Conservation (phyloP, 1,140 invertebrate species). For the Zaprionus inermis region DNA sequence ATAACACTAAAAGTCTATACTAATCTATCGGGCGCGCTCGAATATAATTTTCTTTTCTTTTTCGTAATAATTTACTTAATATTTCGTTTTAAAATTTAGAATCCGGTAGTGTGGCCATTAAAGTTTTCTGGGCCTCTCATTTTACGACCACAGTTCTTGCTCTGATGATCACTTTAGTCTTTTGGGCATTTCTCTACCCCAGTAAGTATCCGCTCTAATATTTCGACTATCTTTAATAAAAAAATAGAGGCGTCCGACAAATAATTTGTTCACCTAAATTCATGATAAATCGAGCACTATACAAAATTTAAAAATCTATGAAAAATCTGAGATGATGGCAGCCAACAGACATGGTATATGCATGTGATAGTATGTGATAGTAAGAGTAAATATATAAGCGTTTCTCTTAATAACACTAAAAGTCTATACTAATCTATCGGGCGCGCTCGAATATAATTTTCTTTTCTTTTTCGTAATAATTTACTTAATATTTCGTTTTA, state of each 20-base stretch:
- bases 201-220: slow-evolving; percentile 47
- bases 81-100: slow-evolving; percentile 23
- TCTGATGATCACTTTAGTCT: slow-evolving; percentile 86
- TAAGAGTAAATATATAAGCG: too few relatives aligned
- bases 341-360: too few relatives aligned
- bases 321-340: too few relatives aligned
- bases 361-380: too few relatives aligned
- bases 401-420: too few relatives aligned
- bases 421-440: too few relatives aligned
- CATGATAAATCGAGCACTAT: too few relatives aligned
- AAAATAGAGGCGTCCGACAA: too few relatives aligned
- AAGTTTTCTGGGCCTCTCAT: slow-evolving; percentile 87
- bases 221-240: not conserved
- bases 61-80: not conserved
- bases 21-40: too few relatives aligned
- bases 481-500: not conserved
- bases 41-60: not conserved
- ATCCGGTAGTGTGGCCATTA: slow-evolving; percentile 79
- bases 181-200: slow-evolving; percentile 86
- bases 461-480: not conserved
- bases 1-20: too few relatives aligned
- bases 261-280: slow-evolving; percentile 86
- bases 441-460: too few relatives aligned
- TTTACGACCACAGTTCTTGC: slow-evolving; percentile 85
- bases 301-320: too few relatives aligned